Base-by-base conservation (phyloP, 2,797 vertebrate species). In the Gila robusta region DNA sequence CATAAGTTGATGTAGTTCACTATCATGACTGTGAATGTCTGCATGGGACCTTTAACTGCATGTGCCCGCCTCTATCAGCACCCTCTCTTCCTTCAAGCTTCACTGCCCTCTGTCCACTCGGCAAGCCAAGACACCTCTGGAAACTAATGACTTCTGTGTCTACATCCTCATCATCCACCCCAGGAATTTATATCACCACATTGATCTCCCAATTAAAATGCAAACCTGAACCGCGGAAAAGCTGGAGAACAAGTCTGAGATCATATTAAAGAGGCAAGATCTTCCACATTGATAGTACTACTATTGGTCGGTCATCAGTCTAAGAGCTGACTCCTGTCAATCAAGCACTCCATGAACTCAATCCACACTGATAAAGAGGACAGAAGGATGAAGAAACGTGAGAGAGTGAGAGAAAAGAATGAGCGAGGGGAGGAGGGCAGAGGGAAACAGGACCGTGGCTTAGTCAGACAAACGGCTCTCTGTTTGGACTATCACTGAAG, bases 381-480 rank as follows among this genome's bases (percentile, higher is more conserved):
- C 47, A 67, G 56, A 79, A 85, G 66, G 62, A 77, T 87, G 73
- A 66, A 87, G 88, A 86, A 88, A 84, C 73, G 56, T 82, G 87
- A 88, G 41, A 81, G 52, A 88, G 56, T 82, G 87, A 88, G 41
- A 81, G 52, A 88, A 78, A 86, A 87, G 89, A 82, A 69, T 37
- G 47, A 86, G 83, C 17, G 17, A 72, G 81, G 44, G 87, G 86
- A 70, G 72, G 86, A 54, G 80, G 71, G 23, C 17, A 39, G 80
- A 71, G 81, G 76, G 81, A 88, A 85, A 54, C 83, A 44, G 66
- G 39, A 86, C 54, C 80, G 74, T 82, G 88, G 62, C 47, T 72
- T 79, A 64, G 26, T 52, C 82, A 87, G 80, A 91, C 88, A 91
- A 90, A 89, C 87, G 62, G 71, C 80, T 66, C 83, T 88, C 91